Conservation (phyloP, 30 jellyfish, hydroid and myxozoan species). For the Cassiopea andromeda region DNA sequence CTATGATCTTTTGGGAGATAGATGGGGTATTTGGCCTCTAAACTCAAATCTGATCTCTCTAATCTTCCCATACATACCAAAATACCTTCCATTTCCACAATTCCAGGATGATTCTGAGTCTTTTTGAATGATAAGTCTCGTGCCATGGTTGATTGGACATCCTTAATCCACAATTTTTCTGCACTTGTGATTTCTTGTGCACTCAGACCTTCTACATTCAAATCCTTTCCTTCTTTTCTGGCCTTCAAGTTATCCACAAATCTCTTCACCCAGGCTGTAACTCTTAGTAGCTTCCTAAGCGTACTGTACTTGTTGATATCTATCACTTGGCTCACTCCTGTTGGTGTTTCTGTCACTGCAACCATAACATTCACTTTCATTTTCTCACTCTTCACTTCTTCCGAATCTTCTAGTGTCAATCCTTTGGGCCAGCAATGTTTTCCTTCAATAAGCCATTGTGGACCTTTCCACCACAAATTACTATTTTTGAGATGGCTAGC, state of each 20-base stretch:
- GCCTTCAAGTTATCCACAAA: constrained; percentile 1
- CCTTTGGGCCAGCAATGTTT: neutral
- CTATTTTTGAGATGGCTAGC: neutral
- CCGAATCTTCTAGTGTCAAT: too few species aligned
- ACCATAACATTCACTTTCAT: too few species aligned
- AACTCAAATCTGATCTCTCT: neutral
- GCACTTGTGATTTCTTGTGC: constrained; percentile 13
- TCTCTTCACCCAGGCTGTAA: constrained; percentile 26
- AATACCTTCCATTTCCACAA: constrained; percentile 1
- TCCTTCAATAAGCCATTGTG: constrained; percentile 7
- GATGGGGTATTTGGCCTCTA: constrained; percentile 26
- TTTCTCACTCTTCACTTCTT: too few species aligned
- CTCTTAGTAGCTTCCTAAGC: constrained; percentile 4
- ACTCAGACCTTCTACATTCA: neutral
- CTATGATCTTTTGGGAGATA: constrained; percentile 15
- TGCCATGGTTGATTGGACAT: constrained; percentile 12
- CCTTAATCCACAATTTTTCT: constrained; percentile 26
- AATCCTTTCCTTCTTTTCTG: neutral
- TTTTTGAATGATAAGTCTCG: neutral
- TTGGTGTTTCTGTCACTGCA: too few species aligned
- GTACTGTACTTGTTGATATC: too few species aligned
- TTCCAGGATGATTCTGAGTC: neutral
- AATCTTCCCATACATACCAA: constrained; percentile 3
- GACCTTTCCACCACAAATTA: neutral
- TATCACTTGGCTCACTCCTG: too few species aligned